Evolutionary conservation across 2,113 vertebrate species (phyloP), one percentile per base, ranked within the genome.

Genomic region (Periophthalmus modestus): DNA sequence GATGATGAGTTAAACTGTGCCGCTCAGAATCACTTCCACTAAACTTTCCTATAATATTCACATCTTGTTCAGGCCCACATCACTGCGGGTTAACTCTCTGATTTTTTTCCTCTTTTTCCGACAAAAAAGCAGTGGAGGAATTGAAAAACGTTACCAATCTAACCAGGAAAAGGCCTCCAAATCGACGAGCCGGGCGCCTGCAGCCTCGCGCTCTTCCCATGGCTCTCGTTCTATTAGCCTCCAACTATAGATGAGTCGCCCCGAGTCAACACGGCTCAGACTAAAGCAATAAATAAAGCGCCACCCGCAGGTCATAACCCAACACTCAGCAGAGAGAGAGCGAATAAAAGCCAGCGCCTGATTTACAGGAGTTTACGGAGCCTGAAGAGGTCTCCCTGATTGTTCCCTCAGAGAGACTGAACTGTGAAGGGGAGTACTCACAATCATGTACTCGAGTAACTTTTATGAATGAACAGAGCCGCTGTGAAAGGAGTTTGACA

Each of bases 261-360:
- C 69, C 76, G 69, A 88, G 89, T 89, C 87, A 85, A 87, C 84
- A 82, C 83, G 66, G 77, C 80, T 79, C 81, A 84, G 84, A 88
- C 88, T 85, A 82, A 87, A 83, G 87, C 87, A 88, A 92, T 91
- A 92, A 92, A 93, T 90, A 90, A 89, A 81, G 84, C 79, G 54
- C 75, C 83, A 81, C 85, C 85, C 84, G 68, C 46, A 73, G 91
- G 87, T 89, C 89, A 86, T 83, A 90, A 89, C 86, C 88, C 85
- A 85, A 82, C 84, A 86, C 83, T 81, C 81, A 89, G 66, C 59
- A 81, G 82, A 80, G 83, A 43, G 75, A 79, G 50, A 80, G 72
- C 79, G 78, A 83, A 88, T 88, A 88, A 88, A 91, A 88, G 77
- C 79, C 77, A 71, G 74, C 77, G 82, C 73, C 87, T 92, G 91